phyloP scores from a whole-genome alignment of 2,113 vertebrate genomes.

The Oreochromis spilurus region DNA sequence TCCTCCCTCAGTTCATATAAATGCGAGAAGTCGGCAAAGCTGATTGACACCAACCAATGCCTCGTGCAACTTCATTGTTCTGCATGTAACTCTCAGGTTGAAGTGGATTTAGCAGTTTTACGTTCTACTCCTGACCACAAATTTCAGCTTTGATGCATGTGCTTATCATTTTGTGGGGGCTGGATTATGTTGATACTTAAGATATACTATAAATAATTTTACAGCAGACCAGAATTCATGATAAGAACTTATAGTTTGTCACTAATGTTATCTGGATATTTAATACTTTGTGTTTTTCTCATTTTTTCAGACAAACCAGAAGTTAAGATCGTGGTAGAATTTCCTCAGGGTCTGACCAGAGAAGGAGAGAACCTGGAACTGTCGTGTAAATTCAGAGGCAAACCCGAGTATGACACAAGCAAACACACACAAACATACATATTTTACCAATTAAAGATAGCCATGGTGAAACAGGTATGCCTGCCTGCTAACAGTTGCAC shows the following conservation, averaged over 20 bases:
- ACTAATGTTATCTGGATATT: neutral
- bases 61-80: neutral
- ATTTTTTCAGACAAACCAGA: conserved; percentile 87
- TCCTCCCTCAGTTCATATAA: neutral
- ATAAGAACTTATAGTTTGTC: neutral
- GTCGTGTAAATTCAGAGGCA: conserved; percentile 87
- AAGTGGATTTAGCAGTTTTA: neutral
- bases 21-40: neutral
- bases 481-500: neutral
- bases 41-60: neutral
- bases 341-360: conserved; percentile 88
- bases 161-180: neutral
- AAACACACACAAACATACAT: neutral
- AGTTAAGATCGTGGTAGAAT: conserved; percentile 89
- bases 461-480: neutral
- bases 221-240: neutral
- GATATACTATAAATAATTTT: neutral
- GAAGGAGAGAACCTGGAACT: conserved; percentile 93
- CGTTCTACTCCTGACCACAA: neutral
- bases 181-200: neutral
- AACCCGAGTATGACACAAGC: conserved; percentile 83
- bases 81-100: neutral
- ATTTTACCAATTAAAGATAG: neutral
- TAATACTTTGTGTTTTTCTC: neutral
- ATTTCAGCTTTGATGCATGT: neutral